phyloP scores from a whole-genome alignment of 2,888 invertebrate genomes.

The Euzophera pinguis region DNA sequence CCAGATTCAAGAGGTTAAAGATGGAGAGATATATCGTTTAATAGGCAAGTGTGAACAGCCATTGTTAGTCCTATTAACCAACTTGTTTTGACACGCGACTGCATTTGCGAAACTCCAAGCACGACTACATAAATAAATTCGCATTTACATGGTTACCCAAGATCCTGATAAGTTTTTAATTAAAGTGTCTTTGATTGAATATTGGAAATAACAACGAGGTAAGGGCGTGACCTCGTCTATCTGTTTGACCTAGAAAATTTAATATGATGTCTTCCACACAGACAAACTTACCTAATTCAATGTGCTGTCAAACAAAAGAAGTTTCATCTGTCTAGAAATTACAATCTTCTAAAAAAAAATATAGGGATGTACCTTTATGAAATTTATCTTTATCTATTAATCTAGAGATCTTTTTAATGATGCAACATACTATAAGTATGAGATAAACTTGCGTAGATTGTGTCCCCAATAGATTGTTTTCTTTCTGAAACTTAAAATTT shows the following conservation, averaged over 20 bases:
- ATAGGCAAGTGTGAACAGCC: conserved; percentile 68
- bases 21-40: conserved; percentile 69
- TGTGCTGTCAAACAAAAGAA: no score
- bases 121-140: conserved; percentile 69
- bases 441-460: no score
- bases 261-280: no score
- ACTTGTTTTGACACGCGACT: conserved; percentile 72
- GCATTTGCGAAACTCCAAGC: conserved; percentile 63
- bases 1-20: conserved; percentile 51
- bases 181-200: conserved; percentile 63
- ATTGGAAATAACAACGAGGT: conserved; percentile 50
- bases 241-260: background rate
- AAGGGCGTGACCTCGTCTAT: background rate
- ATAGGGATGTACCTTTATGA: no score
- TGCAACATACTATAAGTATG: no score
- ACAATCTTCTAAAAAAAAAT: no score
- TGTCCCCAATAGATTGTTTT: background rate
- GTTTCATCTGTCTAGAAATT: no score
- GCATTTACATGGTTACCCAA: conserved; percentile 62
- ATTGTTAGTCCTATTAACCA: conserved; percentile 66
- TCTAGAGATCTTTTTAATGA: no score
- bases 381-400: no score
- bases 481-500: background rate
- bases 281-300: no score
- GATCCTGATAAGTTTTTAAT: conserved; percentile 66